Conservation (phyloP, 2,113 vertebrate species). For the Panthera tigris region DNA sequence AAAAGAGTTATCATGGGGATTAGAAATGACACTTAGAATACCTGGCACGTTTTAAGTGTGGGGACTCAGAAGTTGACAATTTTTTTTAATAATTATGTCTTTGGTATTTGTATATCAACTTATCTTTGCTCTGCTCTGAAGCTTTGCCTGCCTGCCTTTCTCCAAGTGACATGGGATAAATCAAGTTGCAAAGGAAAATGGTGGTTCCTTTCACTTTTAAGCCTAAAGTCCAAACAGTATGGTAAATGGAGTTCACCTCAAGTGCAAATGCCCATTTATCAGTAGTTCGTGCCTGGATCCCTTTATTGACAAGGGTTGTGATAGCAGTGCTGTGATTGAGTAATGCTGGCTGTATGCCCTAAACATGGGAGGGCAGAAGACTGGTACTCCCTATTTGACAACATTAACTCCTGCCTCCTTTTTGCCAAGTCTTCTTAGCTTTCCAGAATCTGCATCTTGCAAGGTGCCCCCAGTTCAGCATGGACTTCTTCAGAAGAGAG, state of each 20-base stretch:
- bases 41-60: not conserved
- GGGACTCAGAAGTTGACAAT: not conserved
- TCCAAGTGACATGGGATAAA: not conserved
- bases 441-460: not conserved
- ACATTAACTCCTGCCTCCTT: not conserved
- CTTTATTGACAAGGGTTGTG: not conserved
- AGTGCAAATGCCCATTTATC: not conserved
- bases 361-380: not conserved
- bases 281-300: not conserved
- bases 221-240: not conserved
- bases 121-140: not conserved
- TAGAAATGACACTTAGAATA: not conserved
- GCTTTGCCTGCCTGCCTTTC: not conserved
- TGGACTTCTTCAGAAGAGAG: not conserved
- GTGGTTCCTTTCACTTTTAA: constrained; percentile 2
- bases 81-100: not conserved
- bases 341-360: not conserved
- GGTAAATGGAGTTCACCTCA: not conserved
- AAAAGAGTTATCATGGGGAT: not conserved
- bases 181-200: not conserved
- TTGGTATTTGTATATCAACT: not conserved
- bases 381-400: not conserved
- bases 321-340: not conserved
- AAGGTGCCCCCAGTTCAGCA: not conserved
- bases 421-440: not conserved